Percentiles rank a stretch among this genome's conserved stretches.
Conservation (phyloP, 1,140 invertebrate genomes). For the Pseudomyrmex pallidus region DNA sequence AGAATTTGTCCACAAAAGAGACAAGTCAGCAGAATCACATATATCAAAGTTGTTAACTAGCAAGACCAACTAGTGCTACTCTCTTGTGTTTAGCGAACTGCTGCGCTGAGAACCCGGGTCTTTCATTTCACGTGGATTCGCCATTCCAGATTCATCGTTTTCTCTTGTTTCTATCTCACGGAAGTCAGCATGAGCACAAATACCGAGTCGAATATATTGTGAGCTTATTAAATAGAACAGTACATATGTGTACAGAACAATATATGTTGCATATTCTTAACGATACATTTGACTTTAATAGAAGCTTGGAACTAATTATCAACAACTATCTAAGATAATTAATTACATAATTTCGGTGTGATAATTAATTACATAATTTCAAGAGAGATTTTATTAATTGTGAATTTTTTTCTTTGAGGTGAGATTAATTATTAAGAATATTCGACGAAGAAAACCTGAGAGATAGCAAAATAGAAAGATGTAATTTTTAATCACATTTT, state of each 20-base stretch:
- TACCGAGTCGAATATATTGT: conserved; percentile 13
- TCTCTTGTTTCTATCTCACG: conserved; percentile 10
- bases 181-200: background rate
- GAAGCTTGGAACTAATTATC: no score
- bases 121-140: conserved; percentile 45
- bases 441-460: no score
- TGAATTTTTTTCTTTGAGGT: no score
- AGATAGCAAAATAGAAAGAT: no score
- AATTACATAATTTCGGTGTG: no score
- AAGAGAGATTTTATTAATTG: no score
- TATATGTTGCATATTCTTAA: background rate
- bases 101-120: conserved; percentile 12
- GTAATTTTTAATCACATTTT: no score
- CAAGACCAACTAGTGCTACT: conserved; percentile 1
- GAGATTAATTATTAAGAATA: no score
- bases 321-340: no score
- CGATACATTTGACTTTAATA: no score
- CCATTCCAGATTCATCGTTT: conserved; percentile 52
- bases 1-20: conserved; percentile 19
- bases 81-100: conserved; percentile 19
- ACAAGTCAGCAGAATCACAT: conserved; percentile 29
- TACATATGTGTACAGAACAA: background rate
- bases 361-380: no score
- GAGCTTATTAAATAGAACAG: conserved; percentile 6
- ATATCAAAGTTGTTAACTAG: conserved; percentile 46